Evolutionary conservation across 2,888 invertebrate species (phyloP).

Genomic region (Drosophila niveifrons): DNA sequence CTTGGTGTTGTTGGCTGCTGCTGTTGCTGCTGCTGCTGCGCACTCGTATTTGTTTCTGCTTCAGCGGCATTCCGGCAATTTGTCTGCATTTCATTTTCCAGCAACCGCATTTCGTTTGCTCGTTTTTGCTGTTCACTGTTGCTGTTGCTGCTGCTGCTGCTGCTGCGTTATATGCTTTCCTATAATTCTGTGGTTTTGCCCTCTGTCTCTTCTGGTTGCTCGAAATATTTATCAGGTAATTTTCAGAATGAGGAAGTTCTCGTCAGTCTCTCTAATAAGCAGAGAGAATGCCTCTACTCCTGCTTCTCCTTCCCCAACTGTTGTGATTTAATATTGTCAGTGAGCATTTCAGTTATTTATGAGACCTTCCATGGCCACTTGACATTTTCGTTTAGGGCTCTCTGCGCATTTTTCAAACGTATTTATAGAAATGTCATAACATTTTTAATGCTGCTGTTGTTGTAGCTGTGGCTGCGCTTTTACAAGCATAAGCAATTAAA

Average conservation of each 20-base stretch:
- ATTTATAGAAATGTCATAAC: constrained; percentile 75
- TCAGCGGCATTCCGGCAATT: constrained; percentile 68
- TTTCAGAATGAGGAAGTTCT: constrained; percentile 55
- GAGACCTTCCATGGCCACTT: constrained; percentile 43
- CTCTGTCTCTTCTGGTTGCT: constrained; percentile 11
- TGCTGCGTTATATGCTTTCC: constrained; percentile 40
- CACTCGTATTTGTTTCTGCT: constrained; percentile 64
- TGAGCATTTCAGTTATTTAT: constrained; percentile 58
- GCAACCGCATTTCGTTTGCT: constrained; percentile 49
- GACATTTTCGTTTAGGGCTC: constrained; percentile 40
- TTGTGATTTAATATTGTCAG: constrained; percentile 60
- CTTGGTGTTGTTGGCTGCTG: constrained; percentile 47
- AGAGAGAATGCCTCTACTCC: constrained; percentile 1
- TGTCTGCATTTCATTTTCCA: constrained; percentile 71
- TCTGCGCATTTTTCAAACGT: constrained; percentile 18
- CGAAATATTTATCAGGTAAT: constrained; percentile 66
- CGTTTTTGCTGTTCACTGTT: constrained; percentile 11
- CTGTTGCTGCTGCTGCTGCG: constrained; percentile 41
- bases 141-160: too few relatives aligned
- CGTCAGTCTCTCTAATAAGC: constrained; percentile 54
- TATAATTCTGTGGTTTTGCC: constrained; percentile 47
- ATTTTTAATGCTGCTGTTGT: constrained; percentile 47
- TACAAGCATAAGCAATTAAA: constrained; percentile 71
- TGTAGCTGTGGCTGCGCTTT: constrained; percentile 31
- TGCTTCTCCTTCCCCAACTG: constrained; percentile 21